Base-by-base conservation (phyloP, 2,888 invertebrate species). In the Trissoscelio sp. region DNA sequence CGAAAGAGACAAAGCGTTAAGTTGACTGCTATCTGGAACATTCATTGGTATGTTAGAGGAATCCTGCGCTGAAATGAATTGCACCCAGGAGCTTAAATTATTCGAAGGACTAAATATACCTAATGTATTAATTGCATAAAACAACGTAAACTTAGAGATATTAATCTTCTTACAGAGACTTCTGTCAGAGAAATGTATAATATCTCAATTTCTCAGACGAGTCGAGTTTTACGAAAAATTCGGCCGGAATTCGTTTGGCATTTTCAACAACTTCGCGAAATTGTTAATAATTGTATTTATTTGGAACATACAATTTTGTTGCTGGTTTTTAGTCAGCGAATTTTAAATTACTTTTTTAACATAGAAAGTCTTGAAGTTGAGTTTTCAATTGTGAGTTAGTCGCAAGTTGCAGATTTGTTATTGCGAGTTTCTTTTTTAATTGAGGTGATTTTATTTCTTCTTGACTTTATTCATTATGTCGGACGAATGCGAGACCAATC, bases 41-140 rank as follows among this genome's bases (percentile, higher is more conserved):
- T 64, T 70, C 70, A 78, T 78, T 70, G 70, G 78, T 70, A 60
- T 78, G 70, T 78, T 62, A 44, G 62, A 62, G 69, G 37, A 69
- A 70, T 69, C 46, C 44, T 46, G 9, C 46, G 55, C 12, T 46
- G 46, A 62, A 69, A 69, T 77, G 39, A 69, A 69, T 62, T 67
- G 75, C 58, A 44, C 60, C 44, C 3, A 42, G 34, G 39, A 60
- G 51, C 60, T 60, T 51, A 22, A 51, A 42, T 75, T 75, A 58
- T 60, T 67, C 34, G 48, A 42, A 60, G 3, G 44, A 58, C 48
- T 48, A 77, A 69, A 77, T 67, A 60, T 67, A 77, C 18, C 11
- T 53, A 24, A 66, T 46, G 37, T 55, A 69, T 69, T 69, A 77
- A 77, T 77, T 77, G 46, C 46, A 55, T 77, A 62, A 69, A 69